Base-by-base conservation (phyloP, 2,113 vertebrate species). In the Ophthalmolycus amberensis region DNA sequence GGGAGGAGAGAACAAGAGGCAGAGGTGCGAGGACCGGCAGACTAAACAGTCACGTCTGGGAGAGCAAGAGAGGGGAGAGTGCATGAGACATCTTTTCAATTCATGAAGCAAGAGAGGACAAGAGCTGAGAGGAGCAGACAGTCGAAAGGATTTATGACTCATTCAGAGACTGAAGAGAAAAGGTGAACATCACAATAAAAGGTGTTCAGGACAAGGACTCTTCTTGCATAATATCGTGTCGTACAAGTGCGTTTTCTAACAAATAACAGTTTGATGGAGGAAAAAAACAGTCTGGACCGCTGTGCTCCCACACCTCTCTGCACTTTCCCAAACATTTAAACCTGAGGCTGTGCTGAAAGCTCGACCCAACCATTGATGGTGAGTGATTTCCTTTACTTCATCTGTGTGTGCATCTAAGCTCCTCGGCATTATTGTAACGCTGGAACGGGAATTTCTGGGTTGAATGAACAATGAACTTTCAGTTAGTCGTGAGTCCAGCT, bases 321-420 rank as follows among this genome's bases (percentile, higher is more conserved):
- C 38, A 52, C 34, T 25, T 40, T 70, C 29, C 32, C 25, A 52
- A 56, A 44, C 64, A 38, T 63, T 56, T 32, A 32, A 74, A 60
- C 50, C 54, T 60, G 22, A 81, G 75, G 80, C 85, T 74, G 87
- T 12, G 37, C 71, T 60, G 22, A 37, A 46, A 25, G 34, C 38
- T 72, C 54, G 16, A 16, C 38, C 4, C 62, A 48, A 34, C 44
- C 2, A 25, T 22, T 74, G 12, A 79, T 60, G 85, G 89, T 91
- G 80, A 92, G 92, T 88, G 46, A 40, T 60, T 6, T 15, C n/a
- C 38, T 6, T 71, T 79, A 78, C 80, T 82, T 75, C 59, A 72
- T 29, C 25, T 15, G 27, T 3, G 5, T 44, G 22, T 66, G 64
- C 20, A 9, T 66, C 5, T 25, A 16, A 58, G n/a, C 32, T 37